These are phyloP conservation scores for Lanistes nyassanus DNA, from an alignment of 1,140 invertebrate genomes.

Conservation along the genomic window DNA sequence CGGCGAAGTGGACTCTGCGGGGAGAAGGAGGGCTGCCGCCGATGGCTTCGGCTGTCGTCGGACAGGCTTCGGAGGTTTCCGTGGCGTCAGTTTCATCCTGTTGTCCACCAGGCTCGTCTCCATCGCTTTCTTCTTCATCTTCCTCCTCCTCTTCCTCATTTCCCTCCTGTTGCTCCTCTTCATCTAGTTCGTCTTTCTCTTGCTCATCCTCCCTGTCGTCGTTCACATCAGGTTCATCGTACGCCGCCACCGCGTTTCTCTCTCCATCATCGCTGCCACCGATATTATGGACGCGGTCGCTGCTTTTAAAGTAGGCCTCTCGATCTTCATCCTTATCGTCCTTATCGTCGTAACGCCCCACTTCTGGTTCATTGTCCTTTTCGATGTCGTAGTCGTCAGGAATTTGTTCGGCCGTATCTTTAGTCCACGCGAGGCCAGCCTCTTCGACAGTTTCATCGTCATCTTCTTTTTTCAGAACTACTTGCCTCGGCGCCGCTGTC, in stretches of 20 bases:
- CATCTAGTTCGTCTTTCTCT: not conserved
- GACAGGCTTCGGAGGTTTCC: too few relatives aligned
- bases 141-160: not conserved
- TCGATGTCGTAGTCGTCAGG: too few relatives aligned
- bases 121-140: not conserved
- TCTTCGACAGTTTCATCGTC: too few relatives aligned
- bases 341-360: not conserved
- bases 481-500: too few relatives aligned
- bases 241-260: not conserved
- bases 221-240: not conserved
- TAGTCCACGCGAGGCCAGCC: too few relatives aligned
- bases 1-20: not conserved
- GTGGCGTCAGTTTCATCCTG: too few relatives aligned
- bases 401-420: too few relatives aligned
- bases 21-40: too few relatives aligned
- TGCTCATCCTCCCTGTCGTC: not conserved
- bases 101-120: too few relatives aligned
- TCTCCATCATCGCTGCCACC: not conserved
- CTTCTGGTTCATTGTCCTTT: not conserved
- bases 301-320: not conserved
- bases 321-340: not conserved
- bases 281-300: too few relatives aligned
- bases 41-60: too few relatives aligned
- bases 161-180: not conserved
- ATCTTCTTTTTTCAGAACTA: too few relatives aligned